Evolutionary conservation across 2,888 invertebrate species (phyloP).

Genomic region (Choreutis nemorana): DNA sequence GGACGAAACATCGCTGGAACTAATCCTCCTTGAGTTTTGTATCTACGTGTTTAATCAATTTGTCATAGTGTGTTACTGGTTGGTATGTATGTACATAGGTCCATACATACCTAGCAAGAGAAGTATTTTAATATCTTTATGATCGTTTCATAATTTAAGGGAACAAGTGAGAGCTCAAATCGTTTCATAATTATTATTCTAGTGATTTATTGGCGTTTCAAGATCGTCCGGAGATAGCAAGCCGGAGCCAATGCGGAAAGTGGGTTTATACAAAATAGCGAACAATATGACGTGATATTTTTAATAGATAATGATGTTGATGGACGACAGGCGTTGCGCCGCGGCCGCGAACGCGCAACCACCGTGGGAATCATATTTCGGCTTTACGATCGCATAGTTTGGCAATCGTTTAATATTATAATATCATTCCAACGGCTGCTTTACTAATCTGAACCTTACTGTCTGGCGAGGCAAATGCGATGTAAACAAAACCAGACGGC

Average conservation of each 20-base stretch:
- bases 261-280: conserved; percentile 58
- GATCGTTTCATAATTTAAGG: conserved; percentile 19
- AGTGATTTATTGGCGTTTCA: conserved; percentile 52
- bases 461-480: too few relatives aligned
- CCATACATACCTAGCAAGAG: too few relatives aligned
- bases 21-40: conserved; percentile 13
- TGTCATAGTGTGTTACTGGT: too few relatives aligned
- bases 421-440: conserved; percentile 28
- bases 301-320: conserved; percentile 65
- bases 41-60: conserved; percentile 1
- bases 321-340: conserved; percentile 48
- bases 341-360: conserved; percentile 25
- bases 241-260: conserved; percentile 35
- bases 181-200: conserved; percentile 48
- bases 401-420: conserved; percentile 41
- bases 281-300: conserved; percentile 65
- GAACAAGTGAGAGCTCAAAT: conserved; percentile 20
- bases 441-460: too few relatives aligned
- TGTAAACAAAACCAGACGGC: too few relatives aligned
- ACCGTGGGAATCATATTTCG: conserved; percentile 61
- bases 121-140: too few relatives aligned
- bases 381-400: conserved; percentile 43
- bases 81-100: too few relatives aligned
- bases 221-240: conserved; percentile 47
- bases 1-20: conserved; percentile 28